Evolutionary conservation across 2,888 invertebrate genomes (phyloP).

Genomic region (Ormyrus pomaceus): DNA sequence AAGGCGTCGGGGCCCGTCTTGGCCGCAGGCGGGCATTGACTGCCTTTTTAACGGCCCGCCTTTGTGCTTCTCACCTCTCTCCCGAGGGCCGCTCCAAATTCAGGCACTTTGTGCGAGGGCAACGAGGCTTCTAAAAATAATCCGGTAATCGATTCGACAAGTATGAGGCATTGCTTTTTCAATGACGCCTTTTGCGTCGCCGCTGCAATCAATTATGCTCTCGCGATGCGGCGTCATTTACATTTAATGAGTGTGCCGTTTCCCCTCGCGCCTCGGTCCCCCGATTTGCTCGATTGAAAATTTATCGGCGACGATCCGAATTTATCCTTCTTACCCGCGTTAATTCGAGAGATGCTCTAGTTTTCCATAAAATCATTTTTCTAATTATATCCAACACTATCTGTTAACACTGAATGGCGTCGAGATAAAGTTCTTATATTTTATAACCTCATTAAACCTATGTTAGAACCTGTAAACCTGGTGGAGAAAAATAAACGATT

Average conservation of each 20-base stretch:
- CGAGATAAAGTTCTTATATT: too few species aligned
- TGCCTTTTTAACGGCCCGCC: constrained; percentile 22
- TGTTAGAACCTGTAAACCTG: too few species aligned
- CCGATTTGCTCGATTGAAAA: too few species aligned
- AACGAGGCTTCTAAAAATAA: too few species aligned
- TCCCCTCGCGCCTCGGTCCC: background rate
- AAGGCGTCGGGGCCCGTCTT: background rate
- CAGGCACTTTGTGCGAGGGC: background rate
- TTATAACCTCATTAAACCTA: too few species aligned
- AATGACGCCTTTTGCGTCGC: too few species aligned
- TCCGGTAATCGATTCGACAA: too few species aligned
- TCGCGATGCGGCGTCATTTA: background rate
- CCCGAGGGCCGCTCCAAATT: constrained; percentile 24
- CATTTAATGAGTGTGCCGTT: constrained; percentile 3
- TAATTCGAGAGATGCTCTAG: background rate
- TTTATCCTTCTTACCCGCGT: background rate
- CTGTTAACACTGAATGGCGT: too few species aligned
- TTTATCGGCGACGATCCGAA: background rate
- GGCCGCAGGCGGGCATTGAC: constrained; percentile 27
- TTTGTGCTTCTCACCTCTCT: constrained; percentile 2
- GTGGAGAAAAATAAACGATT: too few species aligned
- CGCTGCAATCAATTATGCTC: too few species aligned
- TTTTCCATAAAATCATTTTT: constrained; percentile 12
- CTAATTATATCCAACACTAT: background rate
- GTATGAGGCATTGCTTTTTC: too few species aligned